Base-by-base conservation (phyloP, 2,888 invertebrate genomes). In the Scaptomyza cyrtandrae region DNA sequence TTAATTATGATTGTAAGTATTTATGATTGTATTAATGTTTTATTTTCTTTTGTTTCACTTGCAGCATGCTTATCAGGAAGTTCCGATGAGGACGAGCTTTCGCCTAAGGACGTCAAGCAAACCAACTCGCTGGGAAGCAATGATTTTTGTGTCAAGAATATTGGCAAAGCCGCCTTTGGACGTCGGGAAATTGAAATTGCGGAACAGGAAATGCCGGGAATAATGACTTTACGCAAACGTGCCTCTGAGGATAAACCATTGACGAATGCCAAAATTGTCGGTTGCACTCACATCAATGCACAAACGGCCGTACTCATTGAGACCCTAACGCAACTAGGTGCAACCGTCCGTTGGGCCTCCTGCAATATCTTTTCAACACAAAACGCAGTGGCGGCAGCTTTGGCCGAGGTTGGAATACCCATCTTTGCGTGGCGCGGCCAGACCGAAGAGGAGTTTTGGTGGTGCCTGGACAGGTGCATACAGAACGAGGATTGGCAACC, bases 151-250 rank as follows among this genome's bases (percentile, higher is more conserved):
- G 98, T 99, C 10, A 94, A 97, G 65, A 98, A 98, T 89, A 95
- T 99, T 61, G 59, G 56, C 6, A 96, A 96, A 79, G 96, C 97
- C 88, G 96, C 96, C 0, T 98, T 98, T 91, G 99, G 99, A 0
- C 93, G 98, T 52, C 92, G 98, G 50, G 99, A 99, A 94, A 99
- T 99, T 70, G 98, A 98, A 93, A 98, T 99, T 71, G 98, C 98
- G 0, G 98, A 99, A 90, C 98, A 98, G 93, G 98, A 99, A 93
- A 99, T 99, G 99, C 98, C 98, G 0, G 99, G 99, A 0, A 97
- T 99, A 71, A 97, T 99, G 95, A 97, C 98, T 0, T 92, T 99
- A 76, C 94, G 98, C 45, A 97, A 97, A 85, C 93, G 98, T 71
- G 98, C 98, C 1, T 94, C 95, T 45, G 97, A 98, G 46, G 98